Conservation (phyloP, 2,113 vertebrate genomes). For the Sapayoa aenigma region DNA sequence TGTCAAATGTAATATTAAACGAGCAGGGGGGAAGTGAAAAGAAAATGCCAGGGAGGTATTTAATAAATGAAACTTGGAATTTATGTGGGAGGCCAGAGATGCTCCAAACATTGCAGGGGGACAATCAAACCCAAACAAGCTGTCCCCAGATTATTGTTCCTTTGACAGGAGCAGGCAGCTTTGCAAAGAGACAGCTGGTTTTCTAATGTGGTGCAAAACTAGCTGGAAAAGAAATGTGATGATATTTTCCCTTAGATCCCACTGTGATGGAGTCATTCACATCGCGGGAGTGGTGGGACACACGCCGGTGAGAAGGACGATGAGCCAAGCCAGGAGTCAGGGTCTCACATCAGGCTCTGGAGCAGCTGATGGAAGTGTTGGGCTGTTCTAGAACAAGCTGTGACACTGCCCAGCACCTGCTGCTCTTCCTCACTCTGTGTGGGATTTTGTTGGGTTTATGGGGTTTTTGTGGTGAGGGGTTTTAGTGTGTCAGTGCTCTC, state of each 20-base stretch:
- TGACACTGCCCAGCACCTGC: background rate
- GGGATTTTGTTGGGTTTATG: background rate
- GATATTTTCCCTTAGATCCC: background rate
- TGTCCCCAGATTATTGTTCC: background rate
- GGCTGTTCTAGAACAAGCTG: background rate
- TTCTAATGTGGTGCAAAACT: background rate
- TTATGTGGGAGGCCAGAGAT: slow-evolving; percentile 35
- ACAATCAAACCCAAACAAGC: background rate
- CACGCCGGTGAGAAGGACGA: accelerated
- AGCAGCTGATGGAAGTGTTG: background rate
- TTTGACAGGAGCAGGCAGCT: background rate
- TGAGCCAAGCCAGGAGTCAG: background rate
- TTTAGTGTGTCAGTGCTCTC: background rate
- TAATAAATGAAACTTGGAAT: slow-evolving; percentile 66
- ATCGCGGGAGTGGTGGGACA: accelerated
- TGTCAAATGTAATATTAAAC: slow-evolving; percentile 75
- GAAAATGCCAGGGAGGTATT: slow-evolving; percentile 74
- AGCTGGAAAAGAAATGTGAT: background rate
- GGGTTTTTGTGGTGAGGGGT: background rate
- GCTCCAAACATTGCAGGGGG: background rate
- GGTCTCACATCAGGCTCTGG: background rate
- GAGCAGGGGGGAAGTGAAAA: slow-evolving; percentile 62
- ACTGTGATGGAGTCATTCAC: accelerated
- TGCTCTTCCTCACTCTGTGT: background rate
- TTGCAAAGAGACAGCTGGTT: background rate